Base-by-base conservation (phyloP, 2,113 vertebrate species). In the Plestiodon gilberti region DNA sequence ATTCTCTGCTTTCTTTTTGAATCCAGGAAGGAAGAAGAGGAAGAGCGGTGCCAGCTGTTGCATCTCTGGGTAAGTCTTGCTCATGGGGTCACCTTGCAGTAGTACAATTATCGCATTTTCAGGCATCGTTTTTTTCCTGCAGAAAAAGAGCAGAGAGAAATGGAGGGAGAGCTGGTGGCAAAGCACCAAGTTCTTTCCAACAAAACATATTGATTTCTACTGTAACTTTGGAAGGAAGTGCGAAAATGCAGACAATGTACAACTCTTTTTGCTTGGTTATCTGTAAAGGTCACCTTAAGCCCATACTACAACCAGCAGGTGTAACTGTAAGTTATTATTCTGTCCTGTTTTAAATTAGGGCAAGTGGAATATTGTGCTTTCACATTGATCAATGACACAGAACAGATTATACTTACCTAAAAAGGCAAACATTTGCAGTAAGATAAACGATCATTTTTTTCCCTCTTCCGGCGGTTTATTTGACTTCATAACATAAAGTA, bases 401-500 rank as follows among this genome's bases (percentile, higher is more conserved):
- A 86, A 90, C 88, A 88, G 0, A 84, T 33, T 48, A 48, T 59
- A 28, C 61, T 90, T 84, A 83, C 71, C 28, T 61, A 87, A 89
- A 90, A 83, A 88, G 35, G 8, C 2, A 5, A 1, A 81, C 52
- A 13, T 89, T 92, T 84, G 23, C 28, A 61, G 35, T 59, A 87
- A 87, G 74, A 83, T 83, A 83, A 81, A 87, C 65, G 30, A 79
- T 48, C 38, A 1, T 3, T 28, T 71, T 65, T 59, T 85, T 77
- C 23, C 88, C 73, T 25, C 0, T 59, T 75, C 48, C 35, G 23
- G 33, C 85, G 76, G 38, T 84, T 83, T 77, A 85, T 88, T 85
- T 84, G 11, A 87, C 81, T 90, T 92, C 40, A 73, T 86, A 90
- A 91, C 23, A 78, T 81, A 4, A 78, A 77, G 14, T 28, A 1